Base-by-base conservation (phyloP, 2,888 invertebrate species). In the Eumacrocentrus americanus region DNA sequence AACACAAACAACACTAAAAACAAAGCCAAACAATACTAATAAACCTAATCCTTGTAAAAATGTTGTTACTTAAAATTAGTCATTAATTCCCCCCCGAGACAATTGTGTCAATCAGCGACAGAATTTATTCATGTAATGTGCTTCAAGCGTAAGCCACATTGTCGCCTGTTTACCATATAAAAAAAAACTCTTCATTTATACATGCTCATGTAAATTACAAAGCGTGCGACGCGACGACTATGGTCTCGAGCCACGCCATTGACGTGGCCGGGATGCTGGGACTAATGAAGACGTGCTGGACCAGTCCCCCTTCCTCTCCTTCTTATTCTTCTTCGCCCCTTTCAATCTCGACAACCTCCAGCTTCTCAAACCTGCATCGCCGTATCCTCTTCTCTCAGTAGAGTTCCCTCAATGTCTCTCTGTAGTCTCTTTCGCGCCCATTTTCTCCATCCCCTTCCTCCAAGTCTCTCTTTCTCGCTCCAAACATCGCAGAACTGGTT, bases 211-310 rank as follows among this genome's bases (percentile, higher is more conserved):
- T 60, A 62, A 62, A 63, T 60, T 35, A 51, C 37, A 54, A 56
- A 55, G 54, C 62, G 58, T 35, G 50, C 37, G 57, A 52, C 38
- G 54, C 61, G 52, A 63, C 66, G 63, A 65, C 64, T 62, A 65
- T 67, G 64, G 63, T 55, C 9, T 47, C 34, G 38, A n/a, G 38
- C 68, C 50, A 68, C 66, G 68, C 68, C 70, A 70, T 57, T 67
- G 68, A 61, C 55, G 58, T 59, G 65, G 56, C 58, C 67, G 63
- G 62, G 67, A 66, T 68, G 64, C 64, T 68, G 66, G 65, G 67
- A 67, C 70, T 70, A 70, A 70, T 70, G 70, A 70, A 70, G 70
- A 70, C 68, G 70, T 70, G 69, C 68, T 53, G 67, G 62, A 70
- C 66, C 68, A 67, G 56, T 58, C 48, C 48, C 46, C 62, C 50